Evolutionary conservation across 1,140 invertebrate genomes (phyloP), one percentile per base, ranked within the genome.

Genomic region (Musca domestica): DNA sequence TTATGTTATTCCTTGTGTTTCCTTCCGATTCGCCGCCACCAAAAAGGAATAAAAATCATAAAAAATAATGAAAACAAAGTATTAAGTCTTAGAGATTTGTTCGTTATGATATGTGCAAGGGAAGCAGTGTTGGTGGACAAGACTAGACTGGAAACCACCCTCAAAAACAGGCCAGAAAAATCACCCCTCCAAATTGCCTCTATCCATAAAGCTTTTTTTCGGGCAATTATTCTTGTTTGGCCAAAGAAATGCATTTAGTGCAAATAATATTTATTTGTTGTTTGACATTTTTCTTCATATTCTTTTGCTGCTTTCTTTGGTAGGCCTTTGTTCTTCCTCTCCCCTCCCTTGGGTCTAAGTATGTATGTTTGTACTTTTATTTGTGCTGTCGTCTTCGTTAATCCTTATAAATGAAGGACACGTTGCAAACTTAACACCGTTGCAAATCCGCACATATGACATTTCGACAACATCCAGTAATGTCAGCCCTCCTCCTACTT

Each of bases 61-160:
- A 64, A 49, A 64, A 49, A 64, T 48, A 64, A 64, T 64, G 41
- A 49, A 64, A 61, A 61, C 27, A 61, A 61, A 61, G 56, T 61
- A 61, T 61, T 61, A 61, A 61, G 19, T 61, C 27, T 41, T 41
- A 19, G 7, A 15, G 25, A 14, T 41, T n/a, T 15, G 14, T 27
- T 25, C 14, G 6, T 56, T 30, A 3, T 30, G 14, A 41, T 41
- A 41, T 41, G 34, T n/a, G 34, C 4, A 12, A 41, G 10, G 34
- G n/a, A 7, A 41, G 9, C 27, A 30, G 34, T 41, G 34, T 41
- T 41, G 34, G 5, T 12, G 34, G 34, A 41, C 34, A 41, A 30
- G 27, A 30, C 27, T 9, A n/a, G n/a, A 30, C 9, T 30, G 9
- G 3, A 3, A 41, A 41, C 34, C 34, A 41, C 34, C 34, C 34